These are phyloP conservation scores for Pelagia noctiluca DNA, from an alignment of 30 jellyfish, hydroid and myxozoan species.

Conservation along the genomic window DNA sequence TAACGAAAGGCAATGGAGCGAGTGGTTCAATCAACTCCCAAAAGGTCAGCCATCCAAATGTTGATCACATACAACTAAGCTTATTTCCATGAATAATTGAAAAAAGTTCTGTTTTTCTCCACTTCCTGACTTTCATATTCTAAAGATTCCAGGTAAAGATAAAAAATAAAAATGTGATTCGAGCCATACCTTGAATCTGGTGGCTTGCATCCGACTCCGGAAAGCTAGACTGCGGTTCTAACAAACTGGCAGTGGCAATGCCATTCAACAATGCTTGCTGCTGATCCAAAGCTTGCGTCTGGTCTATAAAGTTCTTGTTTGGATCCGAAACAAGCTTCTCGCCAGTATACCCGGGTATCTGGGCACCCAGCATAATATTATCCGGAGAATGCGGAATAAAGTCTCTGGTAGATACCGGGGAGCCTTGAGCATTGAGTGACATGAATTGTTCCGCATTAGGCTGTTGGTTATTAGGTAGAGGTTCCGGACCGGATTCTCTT, in stretches of 20 bases:
- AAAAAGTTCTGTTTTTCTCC: too few species aligned
- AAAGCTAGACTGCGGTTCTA: constrained; percentile 9
- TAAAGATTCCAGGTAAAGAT: too few species aligned
- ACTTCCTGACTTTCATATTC: too few species aligned
- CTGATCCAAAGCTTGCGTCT: background rate
- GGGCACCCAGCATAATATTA: constrained; percentile 10
- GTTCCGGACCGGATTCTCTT: constrained; percentile 70
- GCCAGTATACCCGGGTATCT: constrained; percentile 31
- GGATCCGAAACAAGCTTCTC: constrained; percentile 28
- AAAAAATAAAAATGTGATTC: too few species aligned
- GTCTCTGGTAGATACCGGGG: constrained; percentile 33
- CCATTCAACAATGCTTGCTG: constrained; percentile 36
- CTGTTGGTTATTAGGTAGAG: constrained; percentile 17
- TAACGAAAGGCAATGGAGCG: too few species aligned
- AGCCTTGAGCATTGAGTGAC: constrained; percentile 3
- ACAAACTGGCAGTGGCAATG: constrained; percentile 44
- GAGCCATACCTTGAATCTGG: constrained; percentile 2
- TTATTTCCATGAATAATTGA: too few species aligned
- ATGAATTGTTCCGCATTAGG: constrained; percentile 36
- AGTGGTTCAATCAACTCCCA: too few species aligned
- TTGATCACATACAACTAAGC: too few species aligned
- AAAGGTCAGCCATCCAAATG: too few species aligned
- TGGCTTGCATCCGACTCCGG: constrained; percentile 1
- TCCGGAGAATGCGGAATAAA: constrained; percentile 57
- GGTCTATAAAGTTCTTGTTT: constrained; percentile 22